Conservation (phyloP, 2,113 vertebrate genomes). For the Paradisaea rubra region DNA sequence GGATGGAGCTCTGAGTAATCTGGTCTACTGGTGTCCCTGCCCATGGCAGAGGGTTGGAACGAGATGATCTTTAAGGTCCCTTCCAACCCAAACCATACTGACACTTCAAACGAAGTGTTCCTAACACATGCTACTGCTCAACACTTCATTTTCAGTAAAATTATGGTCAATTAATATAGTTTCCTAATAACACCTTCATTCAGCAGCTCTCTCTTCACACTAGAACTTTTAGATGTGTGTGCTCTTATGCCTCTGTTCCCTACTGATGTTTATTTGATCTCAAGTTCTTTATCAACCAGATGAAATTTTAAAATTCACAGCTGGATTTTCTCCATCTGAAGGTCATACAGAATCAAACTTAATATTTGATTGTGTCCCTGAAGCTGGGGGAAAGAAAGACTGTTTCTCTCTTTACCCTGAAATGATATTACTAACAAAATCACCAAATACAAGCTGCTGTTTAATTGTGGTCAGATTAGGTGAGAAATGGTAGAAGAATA, state of each 20-base stretch:
- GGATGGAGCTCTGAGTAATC: not conserved
- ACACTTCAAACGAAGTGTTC: not conserved
- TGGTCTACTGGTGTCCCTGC: no score
- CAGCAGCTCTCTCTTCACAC: not conserved
- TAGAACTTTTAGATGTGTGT: not conserved
- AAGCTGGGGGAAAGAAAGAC: not conserved
- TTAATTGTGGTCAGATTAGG: not conserved
- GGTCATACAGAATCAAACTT: not conserved
- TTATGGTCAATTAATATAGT: not conserved
- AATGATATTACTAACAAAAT: not conserved
- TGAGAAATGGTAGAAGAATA: not conserved
- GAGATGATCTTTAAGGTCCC: not conserved
- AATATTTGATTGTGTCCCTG: not conserved
- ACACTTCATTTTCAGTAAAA: not conserved
- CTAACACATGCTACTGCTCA: not conserved
- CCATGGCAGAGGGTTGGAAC: not conserved
- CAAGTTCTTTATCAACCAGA: not conserved
- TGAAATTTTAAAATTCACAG: not conserved
- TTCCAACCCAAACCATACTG: not conserved
- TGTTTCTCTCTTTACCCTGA: not conserved
- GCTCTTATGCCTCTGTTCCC: not conserved
- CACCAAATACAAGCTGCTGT: not conserved
- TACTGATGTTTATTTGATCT: not conserved
- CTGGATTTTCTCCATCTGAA: not conserved
- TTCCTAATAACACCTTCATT: not conserved